Evolutionary conservation across 1,140 invertebrate genomes (phyloP).

Genomic region (Trichonephila clavipes): DNA sequence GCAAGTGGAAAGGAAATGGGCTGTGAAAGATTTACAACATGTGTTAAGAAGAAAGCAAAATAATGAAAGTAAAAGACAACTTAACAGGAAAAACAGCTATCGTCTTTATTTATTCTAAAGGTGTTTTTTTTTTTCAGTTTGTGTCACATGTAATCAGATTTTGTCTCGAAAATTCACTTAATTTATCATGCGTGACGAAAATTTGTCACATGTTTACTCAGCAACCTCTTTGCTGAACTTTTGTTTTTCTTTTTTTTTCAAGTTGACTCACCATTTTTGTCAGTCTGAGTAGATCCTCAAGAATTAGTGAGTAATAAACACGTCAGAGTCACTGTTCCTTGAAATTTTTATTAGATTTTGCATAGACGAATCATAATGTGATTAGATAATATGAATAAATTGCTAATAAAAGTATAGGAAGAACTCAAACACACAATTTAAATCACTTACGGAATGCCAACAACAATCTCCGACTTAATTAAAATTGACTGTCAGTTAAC

Average conservation of each 20-base stretch:
- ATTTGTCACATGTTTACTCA: conserved; percentile 24
- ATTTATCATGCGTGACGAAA: conserved; percentile 13
- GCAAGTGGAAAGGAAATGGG: conserved; percentile 20
- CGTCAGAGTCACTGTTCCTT: too few relatives aligned
- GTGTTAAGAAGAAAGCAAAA: conserved; percentile 12
- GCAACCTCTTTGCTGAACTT: not conserved
- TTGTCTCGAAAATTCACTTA: not conserved
- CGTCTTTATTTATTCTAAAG: conserved; percentile 30
- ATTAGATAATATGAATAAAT: too few relatives aligned
- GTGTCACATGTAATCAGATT: conserved; percentile 20
- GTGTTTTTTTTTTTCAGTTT: not conserved
- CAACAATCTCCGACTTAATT: too few relatives aligned
- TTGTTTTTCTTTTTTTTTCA: not conserved
- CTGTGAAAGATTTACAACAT: conserved; percentile 49
- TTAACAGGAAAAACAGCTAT: conserved; percentile 9
- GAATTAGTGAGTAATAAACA: too few relatives aligned
- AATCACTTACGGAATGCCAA: too few relatives aligned
- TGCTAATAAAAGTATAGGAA: too few relatives aligned
- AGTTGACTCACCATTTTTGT: not conserved
- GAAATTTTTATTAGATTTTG: not conserved
- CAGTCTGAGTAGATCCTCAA: not conserved
- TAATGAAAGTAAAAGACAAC: not conserved
- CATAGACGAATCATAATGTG: too few relatives aligned
- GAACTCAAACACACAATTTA: too few relatives aligned
- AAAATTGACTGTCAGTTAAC: too few relatives aligned